These are phyloP conservation scores for Drosophila guanche DNA, from an alignment of 1,140 invertebrate species.

Conservation along the genomic window DNA sequence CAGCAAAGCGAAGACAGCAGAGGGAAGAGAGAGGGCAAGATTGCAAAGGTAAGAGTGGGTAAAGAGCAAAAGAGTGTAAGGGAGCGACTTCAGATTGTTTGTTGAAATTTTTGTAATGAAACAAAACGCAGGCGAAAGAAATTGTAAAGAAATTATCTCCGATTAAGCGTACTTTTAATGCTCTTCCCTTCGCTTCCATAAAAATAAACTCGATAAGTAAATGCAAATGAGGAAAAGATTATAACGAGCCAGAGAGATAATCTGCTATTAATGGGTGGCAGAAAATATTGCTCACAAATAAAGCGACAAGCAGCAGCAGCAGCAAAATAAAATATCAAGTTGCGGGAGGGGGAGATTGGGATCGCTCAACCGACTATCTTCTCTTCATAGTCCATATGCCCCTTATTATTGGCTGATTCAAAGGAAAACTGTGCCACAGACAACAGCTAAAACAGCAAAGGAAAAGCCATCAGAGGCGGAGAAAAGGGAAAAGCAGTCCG, in stretches of 20 bases:
- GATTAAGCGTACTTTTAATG: constrained; percentile 38
- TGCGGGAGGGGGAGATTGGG: too few relatives aligned
- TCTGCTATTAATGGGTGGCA: neutral
- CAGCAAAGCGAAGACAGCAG: neutral
- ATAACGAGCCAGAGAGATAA: constrained; percentile 1
- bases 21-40: constrained; percentile 6
- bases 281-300: neutral
- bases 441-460: constrained; percentile 35
- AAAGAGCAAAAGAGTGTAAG: neutral
- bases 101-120: constrained; percentile 41
- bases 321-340: too few relatives aligned
- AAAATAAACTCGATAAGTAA: constrained; percentile 9
- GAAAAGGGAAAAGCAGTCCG: constrained; percentile 24
- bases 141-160: constrained; percentile 13
- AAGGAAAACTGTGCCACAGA: constrained; percentile 72
- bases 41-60: constrained; percentile 8
- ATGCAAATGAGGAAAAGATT: constrained; percentile 2
- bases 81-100: constrained; percentile 52
- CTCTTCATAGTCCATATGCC: constrained; percentile 4
- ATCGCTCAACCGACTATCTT: neutral
- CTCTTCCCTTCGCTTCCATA: constrained; percentile 14
- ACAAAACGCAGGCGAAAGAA: constrained; percentile 28
- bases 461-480: constrained; percentile 20
- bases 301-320: too few relatives aligned
- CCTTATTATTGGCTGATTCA: constrained; percentile 25